phyloP scores from a whole-genome alignment of 2,888 invertebrate species.

The Parnassius glacialis region DNA sequence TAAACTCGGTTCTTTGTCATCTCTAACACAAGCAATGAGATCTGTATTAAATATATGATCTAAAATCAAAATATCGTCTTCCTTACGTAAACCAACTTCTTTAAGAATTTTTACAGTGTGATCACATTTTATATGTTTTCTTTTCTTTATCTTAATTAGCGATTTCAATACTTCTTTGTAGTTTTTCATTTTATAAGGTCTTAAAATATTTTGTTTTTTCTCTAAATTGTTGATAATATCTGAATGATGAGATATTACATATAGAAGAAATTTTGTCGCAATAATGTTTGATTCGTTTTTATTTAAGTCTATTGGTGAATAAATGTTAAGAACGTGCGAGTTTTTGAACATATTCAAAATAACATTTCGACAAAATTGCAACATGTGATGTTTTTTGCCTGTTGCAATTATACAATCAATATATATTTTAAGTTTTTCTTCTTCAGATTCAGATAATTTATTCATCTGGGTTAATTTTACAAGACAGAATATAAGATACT shows the following conservation, averaged over 20 bases:
- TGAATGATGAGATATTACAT: constrained; percentile 50
- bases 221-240: constrained; percentile 58
- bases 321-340: constrained; percentile 62
- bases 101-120: constrained; percentile 67
- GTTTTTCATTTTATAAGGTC: constrained; percentile 79
- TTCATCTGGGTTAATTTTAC: constrained; percentile 58
- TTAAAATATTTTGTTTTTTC: constrained; percentile 57
- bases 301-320: constrained; percentile 55
- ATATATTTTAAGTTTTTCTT: constrained; percentile 50
- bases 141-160: constrained; percentile 70
- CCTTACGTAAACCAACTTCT: constrained; percentile 56
- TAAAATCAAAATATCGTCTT: constrained; percentile 68
- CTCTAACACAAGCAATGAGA: constrained; percentile 55
- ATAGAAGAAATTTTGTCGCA: constrained; percentile 59
- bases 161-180: constrained; percentile 66
- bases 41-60: constrained; percentile 59
- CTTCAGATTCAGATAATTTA: constrained; percentile 45
- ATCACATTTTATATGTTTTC: constrained; percentile 53
- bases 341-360: constrained; percentile 61
- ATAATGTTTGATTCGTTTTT: constrained; percentile 48
- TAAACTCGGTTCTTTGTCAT: constrained; percentile 74
- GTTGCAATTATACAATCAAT: constrained; percentile 56
- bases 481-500: constrained; percentile 64
- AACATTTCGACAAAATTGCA: constrained; percentile 55
- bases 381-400: constrained; percentile 52